Evolutionary conservation across 2,888 invertebrate species (phyloP).

Genomic region (Diarsia mendica): DNA sequence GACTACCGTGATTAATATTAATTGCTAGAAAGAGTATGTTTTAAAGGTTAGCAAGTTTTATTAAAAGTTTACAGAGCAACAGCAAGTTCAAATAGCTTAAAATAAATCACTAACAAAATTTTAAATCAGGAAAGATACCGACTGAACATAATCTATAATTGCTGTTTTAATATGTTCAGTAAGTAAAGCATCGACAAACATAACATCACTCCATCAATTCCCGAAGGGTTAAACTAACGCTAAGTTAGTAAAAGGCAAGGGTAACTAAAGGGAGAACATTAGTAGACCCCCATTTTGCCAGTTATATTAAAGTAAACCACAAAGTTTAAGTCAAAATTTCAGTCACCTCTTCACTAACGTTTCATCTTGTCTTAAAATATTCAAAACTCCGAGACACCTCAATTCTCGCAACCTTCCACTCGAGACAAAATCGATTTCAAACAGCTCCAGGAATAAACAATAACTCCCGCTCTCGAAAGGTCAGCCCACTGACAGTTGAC

Average conservation of each 20-base stretch:
- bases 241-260: too few relatives aligned
- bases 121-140: neutral
- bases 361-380: slow-evolving; percentile 45
- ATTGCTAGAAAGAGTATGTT: too few relatives aligned
- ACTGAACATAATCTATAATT: neutral
- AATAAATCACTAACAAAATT: neutral
- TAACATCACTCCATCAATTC: too few relatives aligned
- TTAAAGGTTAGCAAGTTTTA: neutral
- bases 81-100: too few relatives aligned
- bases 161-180: neutral
- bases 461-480: slow-evolving; percentile 63
- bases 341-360: slow-evolving; percentile 3
- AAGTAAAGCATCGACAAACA: slow-evolving; percentile 5
- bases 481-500: slow-evolving; percentile 59
- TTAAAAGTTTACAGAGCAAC: neutral
- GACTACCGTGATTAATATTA: too few relatives aligned
- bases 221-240: too few relatives aligned
- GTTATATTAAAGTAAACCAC: neutral
- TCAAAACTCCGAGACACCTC: slow-evolving; percentile 37
- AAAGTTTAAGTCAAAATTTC: slow-evolving; percentile 6
- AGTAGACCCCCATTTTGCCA: too few relatives aligned
- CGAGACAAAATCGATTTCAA: slow-evolving; percentile 60
- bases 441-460: slow-evolving; percentile 65
- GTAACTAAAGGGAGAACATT: too few relatives aligned
- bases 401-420: slow-evolving; percentile 52